Evolutionary conservation across 23 tunicate genomes (phyloP).

Genomic region (Styela plicata): DNA sequence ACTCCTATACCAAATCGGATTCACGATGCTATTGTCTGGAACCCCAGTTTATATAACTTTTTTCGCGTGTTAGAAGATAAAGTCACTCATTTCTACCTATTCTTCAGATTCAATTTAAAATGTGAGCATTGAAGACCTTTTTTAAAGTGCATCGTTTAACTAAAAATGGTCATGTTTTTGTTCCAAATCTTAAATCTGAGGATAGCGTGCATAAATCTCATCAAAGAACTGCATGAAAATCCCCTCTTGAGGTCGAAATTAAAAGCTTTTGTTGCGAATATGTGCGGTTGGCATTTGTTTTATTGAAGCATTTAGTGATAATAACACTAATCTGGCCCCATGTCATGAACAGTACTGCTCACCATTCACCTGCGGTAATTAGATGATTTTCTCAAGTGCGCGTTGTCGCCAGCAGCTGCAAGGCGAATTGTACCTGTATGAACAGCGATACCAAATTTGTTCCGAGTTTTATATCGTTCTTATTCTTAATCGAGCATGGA

Average conservation of each 20-base stretch:
- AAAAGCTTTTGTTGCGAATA: neutral
- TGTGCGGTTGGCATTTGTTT: neutral
- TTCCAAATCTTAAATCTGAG: neutral
- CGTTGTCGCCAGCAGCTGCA: neutral
- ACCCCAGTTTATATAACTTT: too few species aligned
- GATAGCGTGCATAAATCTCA: neutral
- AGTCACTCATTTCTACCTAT: too few species aligned
- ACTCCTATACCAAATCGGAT: too few species aligned
- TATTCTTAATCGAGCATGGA: too few species aligned
- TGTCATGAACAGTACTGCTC: neutral
- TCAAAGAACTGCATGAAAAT: neutral
- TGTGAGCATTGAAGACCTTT: too few species aligned
- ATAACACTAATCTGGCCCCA: neutral
- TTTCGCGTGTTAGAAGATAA: too few species aligned
- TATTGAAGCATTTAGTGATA: neutral
- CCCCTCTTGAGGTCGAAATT: neutral
- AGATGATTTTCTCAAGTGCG: neutral
- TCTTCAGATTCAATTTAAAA: too few species aligned
- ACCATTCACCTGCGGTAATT: neutral
- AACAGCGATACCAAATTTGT: too few species aligned
- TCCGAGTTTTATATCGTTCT: too few species aligned
- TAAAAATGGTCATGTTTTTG: neutral
- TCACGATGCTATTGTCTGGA: too few species aligned
- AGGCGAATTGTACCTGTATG: neutral
- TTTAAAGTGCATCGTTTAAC: too few species aligned